phyloP scores from a whole-genome alignment of 2,888 invertebrate genomes.

The Drosophila borealis region DNA sequence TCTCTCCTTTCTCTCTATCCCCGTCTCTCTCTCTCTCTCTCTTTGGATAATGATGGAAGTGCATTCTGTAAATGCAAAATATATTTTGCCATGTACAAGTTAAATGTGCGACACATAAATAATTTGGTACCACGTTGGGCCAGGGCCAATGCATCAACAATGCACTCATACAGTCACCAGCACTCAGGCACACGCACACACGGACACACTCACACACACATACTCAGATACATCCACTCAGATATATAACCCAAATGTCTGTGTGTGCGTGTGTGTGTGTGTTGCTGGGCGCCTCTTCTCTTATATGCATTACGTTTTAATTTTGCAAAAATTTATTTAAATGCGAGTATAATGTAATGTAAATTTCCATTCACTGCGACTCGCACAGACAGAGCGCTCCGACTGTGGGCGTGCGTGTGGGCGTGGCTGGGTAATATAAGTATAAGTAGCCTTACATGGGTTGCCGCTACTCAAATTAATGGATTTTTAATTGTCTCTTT shows the following conservation, averaged over 20 bases:
- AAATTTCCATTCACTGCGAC: conserved; percentile 65
- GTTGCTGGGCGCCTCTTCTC: conserved; percentile 40
- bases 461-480: conserved; percentile 80
- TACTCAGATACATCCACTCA: conserved; percentile 7
- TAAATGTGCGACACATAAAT: conserved; percentile 79
- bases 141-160: conserved; percentile 66
- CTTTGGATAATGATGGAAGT: conserved; percentile 76
- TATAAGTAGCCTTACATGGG: conserved; percentile 76
- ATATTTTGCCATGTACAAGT: conserved; percentile 77
- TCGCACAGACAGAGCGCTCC: background rate
- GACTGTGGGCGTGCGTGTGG: conserved; percentile 17
- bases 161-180: conserved; percentile 41
- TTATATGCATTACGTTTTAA: conserved; percentile 74
- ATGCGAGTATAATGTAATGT: conserved; percentile 78
- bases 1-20: background rate
- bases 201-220: conserved; percentile 1
- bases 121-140: conserved; percentile 58
- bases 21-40: conserved; percentile 7
- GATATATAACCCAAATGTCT: conserved; percentile 3
- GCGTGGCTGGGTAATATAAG: conserved; percentile 40
- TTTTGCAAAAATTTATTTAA: conserved; percentile 77
- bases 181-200: conserved; percentile 3
- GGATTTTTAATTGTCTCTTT: conserved; percentile 83
- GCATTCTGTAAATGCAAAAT: conserved; percentile 79
- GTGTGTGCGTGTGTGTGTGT: background rate